These are phyloP conservation scores for Gadopsis bispinosus DNA, from an alignment of 2,797 vertebrate genomes.

Conservation along the genomic window DNA sequence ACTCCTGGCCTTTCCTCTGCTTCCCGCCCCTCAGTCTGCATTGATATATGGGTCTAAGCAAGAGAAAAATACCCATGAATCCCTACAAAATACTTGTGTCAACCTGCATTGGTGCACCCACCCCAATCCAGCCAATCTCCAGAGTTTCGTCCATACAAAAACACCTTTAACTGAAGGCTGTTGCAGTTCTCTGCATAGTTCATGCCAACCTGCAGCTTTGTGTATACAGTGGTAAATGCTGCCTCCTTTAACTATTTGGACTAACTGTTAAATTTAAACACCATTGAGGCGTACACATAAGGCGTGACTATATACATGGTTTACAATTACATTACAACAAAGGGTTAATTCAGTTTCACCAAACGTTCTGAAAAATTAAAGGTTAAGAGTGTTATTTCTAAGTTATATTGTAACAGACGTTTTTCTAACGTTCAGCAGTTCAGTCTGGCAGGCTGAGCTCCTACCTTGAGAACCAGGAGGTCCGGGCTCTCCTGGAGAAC, in stretches of 20 bases:
- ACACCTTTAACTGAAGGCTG: constrained; percentile 26
- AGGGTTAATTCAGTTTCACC: constrained; percentile 42
- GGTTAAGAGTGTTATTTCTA: constrained; percentile 47
- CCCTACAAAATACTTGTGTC: constrained; percentile 66
- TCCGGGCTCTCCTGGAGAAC: constrained; percentile 86
- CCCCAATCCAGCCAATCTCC: constrained; percentile 41
- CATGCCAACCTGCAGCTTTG: constrained; percentile 18
- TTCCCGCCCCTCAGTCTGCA: constrained; percentile 88
- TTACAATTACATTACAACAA: constrained; percentile 21
- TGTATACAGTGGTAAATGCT: constrained; percentile 10
- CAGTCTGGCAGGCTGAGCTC: constrained; percentile 55
- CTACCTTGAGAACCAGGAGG: constrained; percentile 92
- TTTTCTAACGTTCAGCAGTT: constrained; percentile 36
- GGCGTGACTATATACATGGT: neutral
- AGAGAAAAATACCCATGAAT: constrained; percentile 89
- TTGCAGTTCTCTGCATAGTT: constrained; percentile 13
- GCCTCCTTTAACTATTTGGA: constrained; percentile 27
- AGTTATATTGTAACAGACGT: constrained; percentile 26
- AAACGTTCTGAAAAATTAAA: constrained; percentile 25
- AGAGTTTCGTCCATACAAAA: constrained; percentile 39
- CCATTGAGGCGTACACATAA: constrained; percentile 6
- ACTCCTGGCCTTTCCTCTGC: constrained; percentile 86
- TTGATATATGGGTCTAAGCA: constrained; percentile 85
- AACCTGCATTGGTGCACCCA: constrained; percentile 51
- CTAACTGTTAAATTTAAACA: constrained; percentile 18